phyloP scores from a whole-genome alignment of 2,113 vertebrate species.

The Xenotilapia longispinis region DNA sequence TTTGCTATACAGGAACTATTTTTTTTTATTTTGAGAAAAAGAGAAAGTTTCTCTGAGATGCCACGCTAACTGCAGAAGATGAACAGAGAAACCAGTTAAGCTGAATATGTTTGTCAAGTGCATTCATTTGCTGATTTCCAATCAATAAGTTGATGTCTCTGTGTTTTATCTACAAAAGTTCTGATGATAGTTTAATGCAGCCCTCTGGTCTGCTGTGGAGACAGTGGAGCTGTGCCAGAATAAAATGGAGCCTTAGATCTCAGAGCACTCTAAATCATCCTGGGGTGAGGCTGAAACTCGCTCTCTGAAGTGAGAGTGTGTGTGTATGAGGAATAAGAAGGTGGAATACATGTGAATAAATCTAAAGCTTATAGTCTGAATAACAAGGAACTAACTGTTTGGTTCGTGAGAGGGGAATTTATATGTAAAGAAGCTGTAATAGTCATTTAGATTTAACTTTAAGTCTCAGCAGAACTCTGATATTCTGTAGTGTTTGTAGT shows the following conservation, averaged over 20 bases:
- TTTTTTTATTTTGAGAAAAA: neutral
- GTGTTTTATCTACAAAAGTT: neutral
- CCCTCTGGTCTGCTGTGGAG: neutral
- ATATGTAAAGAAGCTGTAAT: neutral
- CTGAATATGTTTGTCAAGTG: neutral
- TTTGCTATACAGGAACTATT: neutral
- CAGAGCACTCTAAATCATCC: neutral
- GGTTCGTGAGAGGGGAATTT: neutral
- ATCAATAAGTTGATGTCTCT: neutral
- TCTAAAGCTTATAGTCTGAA: neutral
- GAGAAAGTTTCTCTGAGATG: neutral
- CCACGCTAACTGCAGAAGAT: neutral
- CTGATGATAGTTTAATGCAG: neutral
- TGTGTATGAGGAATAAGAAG: neutral
- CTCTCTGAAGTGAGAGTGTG: neutral
- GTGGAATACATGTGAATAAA: neutral
- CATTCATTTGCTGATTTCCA: neutral
- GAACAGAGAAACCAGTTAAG: neutral
- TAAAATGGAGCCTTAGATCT: slow-evolving; percentile 21
- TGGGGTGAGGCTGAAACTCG: slow-evolving; percentile 4
- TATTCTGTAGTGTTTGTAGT: neutral
- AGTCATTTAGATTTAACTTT: neutral
- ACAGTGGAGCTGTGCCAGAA: neutral
- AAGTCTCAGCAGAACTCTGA: neutral
- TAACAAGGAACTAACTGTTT: neutral